phyloP scores from a whole-genome alignment of 2,113 vertebrate genomes.

The Bubo bubo region DNA sequence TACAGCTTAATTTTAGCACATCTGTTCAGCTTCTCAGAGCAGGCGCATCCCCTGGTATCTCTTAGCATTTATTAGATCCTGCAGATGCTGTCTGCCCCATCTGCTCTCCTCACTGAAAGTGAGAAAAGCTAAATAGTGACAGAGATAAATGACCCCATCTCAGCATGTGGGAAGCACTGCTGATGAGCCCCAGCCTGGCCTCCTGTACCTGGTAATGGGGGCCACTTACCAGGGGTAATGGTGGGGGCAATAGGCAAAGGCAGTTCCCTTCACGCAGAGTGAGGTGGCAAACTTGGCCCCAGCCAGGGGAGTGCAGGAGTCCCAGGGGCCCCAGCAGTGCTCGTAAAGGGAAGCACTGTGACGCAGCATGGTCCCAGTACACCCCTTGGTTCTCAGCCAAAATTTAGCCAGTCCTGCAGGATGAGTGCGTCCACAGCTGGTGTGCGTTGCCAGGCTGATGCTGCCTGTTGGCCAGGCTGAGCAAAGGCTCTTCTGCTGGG shows the following conservation, averaged over 20 bases:
- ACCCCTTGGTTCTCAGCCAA: neutral
- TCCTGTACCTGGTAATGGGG: accelerated
- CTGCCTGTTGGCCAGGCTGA: accelerated
- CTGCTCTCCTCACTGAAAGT: neutral
- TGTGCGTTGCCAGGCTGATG: accelerated
- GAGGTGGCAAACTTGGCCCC: neutral
- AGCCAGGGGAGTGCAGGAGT: accelerated
- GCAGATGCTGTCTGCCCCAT: neutral
- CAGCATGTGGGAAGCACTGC: accelerated
- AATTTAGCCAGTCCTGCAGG: neutral
- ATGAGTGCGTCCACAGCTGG: accelerated
- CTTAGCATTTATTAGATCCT: neutral
- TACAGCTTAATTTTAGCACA: conserved; percentile 42
- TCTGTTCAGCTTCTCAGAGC: conserved; percentile 44
- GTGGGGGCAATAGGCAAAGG: too few species aligned
- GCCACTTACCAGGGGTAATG: neutral
- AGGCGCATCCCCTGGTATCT: neutral
- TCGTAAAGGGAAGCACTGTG: accelerated
- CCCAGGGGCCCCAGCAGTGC: accelerated
- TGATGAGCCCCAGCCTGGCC: neutral
- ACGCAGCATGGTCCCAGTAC: accelerated
- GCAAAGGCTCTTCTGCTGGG: neutral
- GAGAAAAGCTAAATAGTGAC: neutral
- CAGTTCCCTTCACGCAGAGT: accelerated
- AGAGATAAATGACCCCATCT: neutral